These are phyloP conservation scores for Archilochus colubris DNA, from an alignment of 2,113 vertebrate species.

Conservation along the genomic window DNA sequence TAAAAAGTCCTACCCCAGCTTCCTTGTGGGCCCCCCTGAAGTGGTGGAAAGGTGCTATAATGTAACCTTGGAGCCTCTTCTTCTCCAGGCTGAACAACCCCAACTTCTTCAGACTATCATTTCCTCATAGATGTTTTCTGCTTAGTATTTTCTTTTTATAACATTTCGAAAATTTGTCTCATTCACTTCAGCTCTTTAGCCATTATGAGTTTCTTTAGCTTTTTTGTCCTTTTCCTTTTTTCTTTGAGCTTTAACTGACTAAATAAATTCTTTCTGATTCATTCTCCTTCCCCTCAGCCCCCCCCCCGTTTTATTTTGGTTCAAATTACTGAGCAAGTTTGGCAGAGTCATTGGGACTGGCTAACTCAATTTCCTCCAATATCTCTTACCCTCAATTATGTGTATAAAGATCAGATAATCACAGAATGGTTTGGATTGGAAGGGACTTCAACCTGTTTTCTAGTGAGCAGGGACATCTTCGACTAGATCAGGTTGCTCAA, in stretches of 20 bases:
- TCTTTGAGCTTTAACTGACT: not conserved
- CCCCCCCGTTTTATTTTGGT: not conserved
- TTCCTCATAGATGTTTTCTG: not conserved
- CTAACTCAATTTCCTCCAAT: not conserved
- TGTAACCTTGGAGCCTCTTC: no score
- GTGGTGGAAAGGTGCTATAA: no score
- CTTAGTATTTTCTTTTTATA: not conserved
- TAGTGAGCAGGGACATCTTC: no score
- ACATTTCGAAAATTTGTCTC: not conserved
- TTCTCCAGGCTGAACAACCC: no score
- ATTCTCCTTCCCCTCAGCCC: not conserved
- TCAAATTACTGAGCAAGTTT: not conserved
- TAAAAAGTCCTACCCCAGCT: no score
- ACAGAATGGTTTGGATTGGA: no score
- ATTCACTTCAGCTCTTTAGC: not conserved
- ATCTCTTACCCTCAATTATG: not conserved
- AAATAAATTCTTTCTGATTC: not conserved
- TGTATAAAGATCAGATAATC: not conserved
- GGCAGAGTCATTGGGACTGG: fast-evolving
- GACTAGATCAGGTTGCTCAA: no score
- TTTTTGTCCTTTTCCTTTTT: not conserved
- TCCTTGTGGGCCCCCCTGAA: no score
- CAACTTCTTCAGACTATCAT: not conserved
- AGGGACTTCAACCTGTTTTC: no score
- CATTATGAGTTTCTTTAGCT: not conserved